A percentile compares a stretch with the other conserved stretches of the same genome.
These are phyloP conservation scores for Sylvia borin DNA, from an alignment of 2,797 vertebrate species.

Conservation along the genomic window DNA sequence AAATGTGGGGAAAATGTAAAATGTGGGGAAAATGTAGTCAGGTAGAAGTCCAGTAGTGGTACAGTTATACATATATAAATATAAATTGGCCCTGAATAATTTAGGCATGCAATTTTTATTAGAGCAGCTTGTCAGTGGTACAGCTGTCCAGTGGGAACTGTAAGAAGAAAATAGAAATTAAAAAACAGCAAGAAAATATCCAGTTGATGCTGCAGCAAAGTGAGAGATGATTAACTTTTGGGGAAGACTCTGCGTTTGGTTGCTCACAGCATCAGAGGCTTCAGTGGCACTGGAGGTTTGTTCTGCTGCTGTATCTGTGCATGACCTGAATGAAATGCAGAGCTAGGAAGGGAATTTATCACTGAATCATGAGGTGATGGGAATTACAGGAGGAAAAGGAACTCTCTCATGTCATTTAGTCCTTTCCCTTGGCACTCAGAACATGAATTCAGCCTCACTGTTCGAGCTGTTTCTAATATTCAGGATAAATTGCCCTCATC, in stretches of 20 bases:
- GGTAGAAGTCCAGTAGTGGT: not conserved
- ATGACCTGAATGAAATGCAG: conserved; percentile 2
- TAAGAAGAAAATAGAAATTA: not conserved
- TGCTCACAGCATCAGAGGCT: not conserved
- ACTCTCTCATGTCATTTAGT: not conserved
- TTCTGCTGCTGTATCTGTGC: not conserved
- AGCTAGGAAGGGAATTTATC: not conserved
- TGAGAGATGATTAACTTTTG: not conserved
- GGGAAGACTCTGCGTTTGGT: not conserved
- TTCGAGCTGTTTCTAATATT: not conserved
- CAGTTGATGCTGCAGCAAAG: not conserved
- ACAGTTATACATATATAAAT: not conserved
- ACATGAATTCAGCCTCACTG: not conserved
- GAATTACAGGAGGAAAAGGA: conserved; percentile 11
- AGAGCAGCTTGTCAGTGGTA: not conserved
- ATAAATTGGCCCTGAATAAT: not conserved
- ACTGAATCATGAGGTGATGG: not conserved
- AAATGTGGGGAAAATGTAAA: not conserved
- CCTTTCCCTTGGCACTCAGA: not conserved
- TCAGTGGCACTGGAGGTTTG: not conserved
- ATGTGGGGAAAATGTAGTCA: not conserved
- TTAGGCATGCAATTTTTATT: not conserved
- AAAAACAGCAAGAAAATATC: not conserved
- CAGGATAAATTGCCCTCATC: conserved; percentile 20
- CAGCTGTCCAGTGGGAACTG: not conserved